Conservation (phyloP, 2,113 vertebrate genomes). For the Sigmodon hispidus region DNA sequence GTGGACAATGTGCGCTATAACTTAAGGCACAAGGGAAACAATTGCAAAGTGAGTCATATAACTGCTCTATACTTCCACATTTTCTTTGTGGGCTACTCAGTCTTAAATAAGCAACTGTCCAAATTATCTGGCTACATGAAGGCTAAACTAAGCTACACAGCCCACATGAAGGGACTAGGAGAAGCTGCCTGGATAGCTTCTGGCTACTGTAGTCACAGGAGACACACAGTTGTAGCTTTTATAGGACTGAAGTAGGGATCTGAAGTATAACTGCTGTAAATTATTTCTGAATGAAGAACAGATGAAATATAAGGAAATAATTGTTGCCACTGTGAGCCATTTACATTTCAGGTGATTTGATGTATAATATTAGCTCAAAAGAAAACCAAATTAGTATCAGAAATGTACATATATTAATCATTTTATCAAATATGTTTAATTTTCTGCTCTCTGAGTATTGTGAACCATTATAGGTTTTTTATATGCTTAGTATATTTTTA, state of each 20-base stretch:
- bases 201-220: background rate
- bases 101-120: background rate
- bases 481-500: background rate
- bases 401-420: background rate
- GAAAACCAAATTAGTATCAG: background rate
- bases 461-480: background rate
- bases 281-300: background rate
- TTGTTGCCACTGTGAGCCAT: background rate
- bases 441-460: background rate
- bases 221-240: background rate
- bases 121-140: background rate
- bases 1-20: background rate
- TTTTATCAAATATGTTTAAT: background rate
- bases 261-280: background rate
- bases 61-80: background rate
- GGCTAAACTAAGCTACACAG: background rate
- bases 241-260: background rate
- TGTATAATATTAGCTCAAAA: background rate
- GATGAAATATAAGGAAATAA: background rate
- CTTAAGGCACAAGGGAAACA: background rate
- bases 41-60: background rate
- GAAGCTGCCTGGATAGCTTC: background rate
- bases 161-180: accelerated
- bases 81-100: background rate
- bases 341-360: background rate